A percentile compares a stretch with the other conserved stretches of the same genome.
phyloP scores from a whole-genome alignment of 2,888 invertebrate species.

The Autographa pulchrina region DNA sequence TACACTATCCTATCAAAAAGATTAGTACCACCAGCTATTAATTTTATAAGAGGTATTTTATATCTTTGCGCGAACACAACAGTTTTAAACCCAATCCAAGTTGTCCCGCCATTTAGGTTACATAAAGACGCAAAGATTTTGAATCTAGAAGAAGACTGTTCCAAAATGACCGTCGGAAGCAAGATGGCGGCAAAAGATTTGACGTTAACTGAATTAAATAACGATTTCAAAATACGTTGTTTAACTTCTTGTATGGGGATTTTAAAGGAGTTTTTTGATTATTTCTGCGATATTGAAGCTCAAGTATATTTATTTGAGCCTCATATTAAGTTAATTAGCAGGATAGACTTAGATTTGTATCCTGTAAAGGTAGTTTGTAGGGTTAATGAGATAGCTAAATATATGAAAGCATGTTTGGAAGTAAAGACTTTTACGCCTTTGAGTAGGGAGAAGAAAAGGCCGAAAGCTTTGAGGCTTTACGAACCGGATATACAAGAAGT shows the following conservation, averaged over 20 bases:
- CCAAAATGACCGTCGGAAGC: constrained; percentile 71
- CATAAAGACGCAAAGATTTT: constrained; percentile 88
- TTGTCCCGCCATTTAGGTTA: constrained; percentile 92
- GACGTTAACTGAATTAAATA: constrained; percentile 82
- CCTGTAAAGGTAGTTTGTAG: constrained; percentile 88
- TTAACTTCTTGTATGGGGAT: constrained; percentile 89
- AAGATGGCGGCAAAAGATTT: constrained; percentile 90
- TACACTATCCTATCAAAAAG: constrained; percentile 94
- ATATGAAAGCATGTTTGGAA: constrained; percentile 85
- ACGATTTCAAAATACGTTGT: constrained; percentile 91
- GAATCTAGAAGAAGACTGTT: constrained; percentile 87
- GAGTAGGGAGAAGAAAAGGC: constrained; percentile 91
- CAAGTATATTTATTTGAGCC: constrained; percentile 87
- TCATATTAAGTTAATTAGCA: constrained; percentile 87
- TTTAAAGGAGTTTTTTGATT: constrained; percentile 89
- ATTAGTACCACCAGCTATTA: constrained; percentile 94
- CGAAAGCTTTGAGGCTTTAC: constrained; percentile 94
- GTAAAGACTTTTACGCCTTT: constrained; percentile 90
- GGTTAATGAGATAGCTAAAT: constrained; percentile 80
- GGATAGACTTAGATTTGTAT: constrained; percentile 90
- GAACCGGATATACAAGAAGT: constrained; percentile 96
- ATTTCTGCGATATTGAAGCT: constrained; percentile 82
- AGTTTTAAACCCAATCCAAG: constrained; percentile 89
- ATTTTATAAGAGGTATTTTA: constrained; percentile 93
- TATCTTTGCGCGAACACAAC: constrained; percentile 92